A percentile compares a stretch with the other conserved stretches of the same genome.
These are phyloP conservation scores for Drosophila sulfurigaster DNA, from an alignment of 1,140 invertebrate species.

Conservation along the genomic window DNA sequence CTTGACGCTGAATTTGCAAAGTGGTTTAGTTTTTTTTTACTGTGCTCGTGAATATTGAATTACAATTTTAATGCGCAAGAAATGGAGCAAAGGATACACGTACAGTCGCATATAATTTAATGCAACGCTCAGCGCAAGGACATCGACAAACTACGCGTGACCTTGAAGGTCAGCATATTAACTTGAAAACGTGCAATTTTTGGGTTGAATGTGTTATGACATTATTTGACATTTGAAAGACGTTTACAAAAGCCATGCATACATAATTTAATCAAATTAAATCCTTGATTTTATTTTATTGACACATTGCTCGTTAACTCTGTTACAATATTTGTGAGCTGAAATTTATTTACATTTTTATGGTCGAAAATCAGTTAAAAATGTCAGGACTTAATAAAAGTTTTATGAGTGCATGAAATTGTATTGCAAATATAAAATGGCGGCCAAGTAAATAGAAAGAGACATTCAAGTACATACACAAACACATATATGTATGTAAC, in stretches of 20 bases:
- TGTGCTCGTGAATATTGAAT: slow-evolving; percentile 58
- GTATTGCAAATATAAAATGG: slow-evolving; percentile 59
- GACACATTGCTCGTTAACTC: background rate
- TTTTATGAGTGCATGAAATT: slow-evolving; percentile 49
- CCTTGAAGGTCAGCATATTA: slow-evolving; percentile 11
- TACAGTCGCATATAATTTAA: background rate
- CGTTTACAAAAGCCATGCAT: background rate
- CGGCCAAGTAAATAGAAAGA: slow-evolving; percentile 47
- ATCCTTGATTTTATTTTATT: slow-evolving; percentile 2
- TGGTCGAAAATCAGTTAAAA: slow-evolving; percentile 27
- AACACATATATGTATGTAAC: slow-evolving; percentile 2
- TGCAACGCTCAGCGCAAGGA: background rate
- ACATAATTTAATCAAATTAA: slow-evolving; percentile 1
- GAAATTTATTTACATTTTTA: slow-evolving; percentile 45
- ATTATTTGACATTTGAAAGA: background rate
- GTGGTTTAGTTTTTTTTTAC: slow-evolving; percentile 22
- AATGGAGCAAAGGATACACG: background rate
- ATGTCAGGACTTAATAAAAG: slow-evolving; percentile 21
- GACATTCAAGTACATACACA: slow-evolving; percentile 30
- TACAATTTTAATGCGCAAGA: slow-evolving; percentile 43
- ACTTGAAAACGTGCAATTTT: background rate
- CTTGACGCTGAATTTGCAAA: slow-evolving; percentile 27
- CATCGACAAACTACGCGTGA: background rate
- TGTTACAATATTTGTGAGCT: slow-evolving; percentile 6
- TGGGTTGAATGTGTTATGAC: background rate